phyloP scores from a whole-genome alignment of 1,140 invertebrate species.

The Neodiprion pinetum region DNA sequence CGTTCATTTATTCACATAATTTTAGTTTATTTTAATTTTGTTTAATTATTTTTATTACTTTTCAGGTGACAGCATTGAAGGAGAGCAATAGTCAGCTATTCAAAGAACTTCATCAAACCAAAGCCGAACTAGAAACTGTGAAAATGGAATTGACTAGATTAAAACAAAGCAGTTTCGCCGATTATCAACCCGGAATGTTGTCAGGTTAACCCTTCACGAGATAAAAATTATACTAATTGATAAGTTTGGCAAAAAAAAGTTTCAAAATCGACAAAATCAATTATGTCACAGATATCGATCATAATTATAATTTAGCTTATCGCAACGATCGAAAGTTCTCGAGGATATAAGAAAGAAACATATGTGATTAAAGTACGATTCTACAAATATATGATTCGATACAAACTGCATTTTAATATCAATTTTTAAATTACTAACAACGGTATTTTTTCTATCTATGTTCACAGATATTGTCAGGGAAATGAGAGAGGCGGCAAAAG shows the following conservation, averaged over 20 bases:
- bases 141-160: conserved; percentile 57
- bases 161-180: conserved; percentile 50
- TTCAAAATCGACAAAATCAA: not conserved
- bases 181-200: conserved; percentile 78
- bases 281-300: too few species aligned
- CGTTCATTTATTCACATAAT: too few species aligned
- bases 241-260: not conserved
- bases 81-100: conserved; percentile 63
- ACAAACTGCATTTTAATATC: not conserved
- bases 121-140: conserved; percentile 60
- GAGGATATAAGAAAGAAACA: too few species aligned
- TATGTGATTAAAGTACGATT: too few species aligned
- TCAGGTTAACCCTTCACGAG: conserved; percentile 43
- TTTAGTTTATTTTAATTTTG: too few species aligned
- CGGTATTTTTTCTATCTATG: conserved; percentile 23
- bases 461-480: conserved; percentile 74
- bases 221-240: not conserved
- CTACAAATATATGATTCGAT: too few species aligned
- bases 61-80: conserved; percentile 59
- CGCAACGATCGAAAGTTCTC: too few species aligned
- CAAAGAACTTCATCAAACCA: conserved; percentile 63
- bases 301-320: too few species aligned
- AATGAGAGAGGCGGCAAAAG: conserved; percentile 74
- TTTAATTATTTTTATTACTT: too few species aligned
- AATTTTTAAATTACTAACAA: conserved; percentile 1